A percentile compares a stretch with the other conserved stretches of the same genome.
Conservation (phyloP, 2,113 vertebrate species). For the Suricata suricatta region DNA sequence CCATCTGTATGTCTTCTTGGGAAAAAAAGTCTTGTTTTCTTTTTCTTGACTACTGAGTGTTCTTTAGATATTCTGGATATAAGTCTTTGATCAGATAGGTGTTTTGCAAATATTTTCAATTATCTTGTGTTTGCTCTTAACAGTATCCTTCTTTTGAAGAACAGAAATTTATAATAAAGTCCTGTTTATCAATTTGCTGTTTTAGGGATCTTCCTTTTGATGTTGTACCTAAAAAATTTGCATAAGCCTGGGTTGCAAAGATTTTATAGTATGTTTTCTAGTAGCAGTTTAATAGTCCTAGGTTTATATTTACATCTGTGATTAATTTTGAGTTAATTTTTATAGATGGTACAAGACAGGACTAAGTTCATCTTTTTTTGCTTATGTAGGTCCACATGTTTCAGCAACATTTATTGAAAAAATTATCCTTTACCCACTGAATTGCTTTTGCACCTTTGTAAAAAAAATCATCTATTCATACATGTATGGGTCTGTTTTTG, state of each 20-base stretch:
- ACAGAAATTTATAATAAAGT: neutral
- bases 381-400: neutral
- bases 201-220: neutral
- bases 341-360: neutral
- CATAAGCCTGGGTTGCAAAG: neutral
- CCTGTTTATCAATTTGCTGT: neutral
- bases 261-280: neutral
- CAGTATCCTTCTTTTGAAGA: neutral
- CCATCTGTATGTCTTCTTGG: no score
- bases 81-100: neutral
- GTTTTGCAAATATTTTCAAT: neutral
- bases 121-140: neutral
- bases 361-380: neutral
- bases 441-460: neutral
- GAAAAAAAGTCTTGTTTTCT: neutral
- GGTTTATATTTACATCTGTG: neutral
- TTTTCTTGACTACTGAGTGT: neutral
- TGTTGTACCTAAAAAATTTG: neutral
- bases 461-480: neutral
- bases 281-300: neutral
- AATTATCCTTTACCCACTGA: neutral
- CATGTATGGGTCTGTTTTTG: neutral
- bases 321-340: neutral
- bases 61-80: neutral
- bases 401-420: neutral